phyloP scores from a whole-genome alignment of 2,888 invertebrate genomes.

The Sipha maydis region DNA sequence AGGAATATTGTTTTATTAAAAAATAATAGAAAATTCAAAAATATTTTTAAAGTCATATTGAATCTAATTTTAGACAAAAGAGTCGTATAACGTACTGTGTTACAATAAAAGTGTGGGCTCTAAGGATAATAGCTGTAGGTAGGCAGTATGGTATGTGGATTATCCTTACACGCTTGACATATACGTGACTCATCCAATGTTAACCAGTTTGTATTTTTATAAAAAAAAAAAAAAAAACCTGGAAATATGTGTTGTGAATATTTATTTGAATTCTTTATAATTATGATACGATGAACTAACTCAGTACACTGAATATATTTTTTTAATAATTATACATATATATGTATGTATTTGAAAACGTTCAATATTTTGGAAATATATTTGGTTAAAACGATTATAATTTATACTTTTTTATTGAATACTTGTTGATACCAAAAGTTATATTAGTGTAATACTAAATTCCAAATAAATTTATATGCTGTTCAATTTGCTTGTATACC shows the following conservation, averaged over 20 bases:
- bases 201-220: constrained; percentile 47
- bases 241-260: constrained; percentile 37
- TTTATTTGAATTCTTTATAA: constrained; percentile 1
- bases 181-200: constrained; percentile 59
- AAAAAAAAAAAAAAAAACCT: constrained; percentile 30
- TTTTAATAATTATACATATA: no score
- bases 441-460: no score
- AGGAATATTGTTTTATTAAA: constrained; percentile 3
- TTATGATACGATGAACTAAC: neutral
- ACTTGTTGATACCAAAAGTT: no score
- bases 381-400: no score
- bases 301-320: neutral
- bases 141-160: constrained; percentile 49
- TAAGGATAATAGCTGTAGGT: constrained; percentile 50
- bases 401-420: no score
- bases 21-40: constrained; percentile 1
- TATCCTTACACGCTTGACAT: constrained; percentile 36
- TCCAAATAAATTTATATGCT: no score
- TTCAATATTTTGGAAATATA: no score
- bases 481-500: no score
- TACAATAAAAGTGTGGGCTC: constrained; percentile 36
- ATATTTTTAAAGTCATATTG: neutral
- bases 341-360: no score
- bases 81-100: neutral
- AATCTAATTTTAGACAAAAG: constrained; percentile 45